These are phyloP conservation scores for Phataginus tricuspis DNA, from an alignment of 2,797 vertebrate genomes.

Conservation along the genomic window DNA sequence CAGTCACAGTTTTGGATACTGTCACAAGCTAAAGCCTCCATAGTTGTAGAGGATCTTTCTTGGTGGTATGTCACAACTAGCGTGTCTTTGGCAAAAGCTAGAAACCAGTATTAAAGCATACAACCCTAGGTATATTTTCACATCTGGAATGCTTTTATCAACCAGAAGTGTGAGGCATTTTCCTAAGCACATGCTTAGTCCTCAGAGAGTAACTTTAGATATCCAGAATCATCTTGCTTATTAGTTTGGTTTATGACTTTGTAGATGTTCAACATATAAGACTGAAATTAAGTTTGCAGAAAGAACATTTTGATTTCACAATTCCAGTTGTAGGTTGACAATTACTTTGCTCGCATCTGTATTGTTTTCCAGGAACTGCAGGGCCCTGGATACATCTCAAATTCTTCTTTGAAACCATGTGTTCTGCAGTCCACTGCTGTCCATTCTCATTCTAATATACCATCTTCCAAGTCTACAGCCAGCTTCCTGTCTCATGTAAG, in stretches of 20 bases:
- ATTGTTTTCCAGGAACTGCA: conserved; percentile 87
- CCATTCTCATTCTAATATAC: conserved; percentile 51
- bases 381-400: conserved; percentile 82
- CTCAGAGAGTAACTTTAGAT: not conserved
- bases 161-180: not conserved
- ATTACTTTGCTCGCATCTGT: not conserved
- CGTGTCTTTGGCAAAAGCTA: not conserved
- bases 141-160: not conserved
- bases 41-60: not conserved
- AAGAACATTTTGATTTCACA: conserved; percentile 6
- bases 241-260: not conserved
- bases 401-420: conserved; percentile 54
- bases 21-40: not conserved
- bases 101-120: not conserved
- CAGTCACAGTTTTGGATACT: not conserved
- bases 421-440: conserved; percentile 45
- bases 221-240: not conserved
- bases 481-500: conserved; percentile 84
- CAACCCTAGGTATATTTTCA: not conserved
- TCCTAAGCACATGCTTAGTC: not conserved
- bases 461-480: conserved; percentile 73
- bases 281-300: not conserved
- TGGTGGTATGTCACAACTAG: not conserved
- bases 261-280: not conserved
- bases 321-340: not conserved